Evolutionary conservation across 2,113 vertebrate species (phyloP).

Genomic region (Colaptes auratus): DNA sequence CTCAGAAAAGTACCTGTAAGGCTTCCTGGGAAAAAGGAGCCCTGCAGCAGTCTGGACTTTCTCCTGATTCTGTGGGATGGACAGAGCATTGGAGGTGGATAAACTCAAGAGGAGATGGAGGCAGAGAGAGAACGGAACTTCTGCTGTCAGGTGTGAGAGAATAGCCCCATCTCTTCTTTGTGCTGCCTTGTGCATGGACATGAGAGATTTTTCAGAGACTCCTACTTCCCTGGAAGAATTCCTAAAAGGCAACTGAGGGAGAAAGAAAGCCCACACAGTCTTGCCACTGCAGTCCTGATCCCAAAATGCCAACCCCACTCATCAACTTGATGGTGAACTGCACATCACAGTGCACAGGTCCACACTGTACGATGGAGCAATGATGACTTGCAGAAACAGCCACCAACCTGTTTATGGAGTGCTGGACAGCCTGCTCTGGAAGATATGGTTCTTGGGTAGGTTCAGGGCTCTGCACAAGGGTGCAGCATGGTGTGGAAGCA

Average conservation of each 20-base stretch:
- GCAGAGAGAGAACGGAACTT: neutral
- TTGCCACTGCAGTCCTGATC: neutral
- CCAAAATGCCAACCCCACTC: neutral
- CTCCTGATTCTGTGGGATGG: neutral
- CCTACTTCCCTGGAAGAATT: neutral
- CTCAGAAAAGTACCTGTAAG: neutral
- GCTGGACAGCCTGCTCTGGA: neutral
- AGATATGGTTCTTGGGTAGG: neutral
- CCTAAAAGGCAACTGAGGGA: neutral
- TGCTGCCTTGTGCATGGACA: neutral
- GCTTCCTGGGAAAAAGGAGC: neutral
- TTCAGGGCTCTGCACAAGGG: neutral
- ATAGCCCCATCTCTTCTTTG: neutral
- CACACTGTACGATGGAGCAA: no score
- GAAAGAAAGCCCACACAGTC: fast-evolving
- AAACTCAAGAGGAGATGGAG: neutral
- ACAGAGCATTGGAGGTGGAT: neutral
- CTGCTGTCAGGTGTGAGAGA: neutral
- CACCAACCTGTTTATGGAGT: neutral
- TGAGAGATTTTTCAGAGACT: neutral
- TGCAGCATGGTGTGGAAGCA: neutral
- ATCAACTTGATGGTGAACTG: neutral
- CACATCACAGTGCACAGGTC: neutral
- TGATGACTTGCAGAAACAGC: neutral
- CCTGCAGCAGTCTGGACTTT: neutral